Evolutionary conservation across 2,888 invertebrate species (phyloP).

Genomic region (Phorcus lineatus): DNA sequence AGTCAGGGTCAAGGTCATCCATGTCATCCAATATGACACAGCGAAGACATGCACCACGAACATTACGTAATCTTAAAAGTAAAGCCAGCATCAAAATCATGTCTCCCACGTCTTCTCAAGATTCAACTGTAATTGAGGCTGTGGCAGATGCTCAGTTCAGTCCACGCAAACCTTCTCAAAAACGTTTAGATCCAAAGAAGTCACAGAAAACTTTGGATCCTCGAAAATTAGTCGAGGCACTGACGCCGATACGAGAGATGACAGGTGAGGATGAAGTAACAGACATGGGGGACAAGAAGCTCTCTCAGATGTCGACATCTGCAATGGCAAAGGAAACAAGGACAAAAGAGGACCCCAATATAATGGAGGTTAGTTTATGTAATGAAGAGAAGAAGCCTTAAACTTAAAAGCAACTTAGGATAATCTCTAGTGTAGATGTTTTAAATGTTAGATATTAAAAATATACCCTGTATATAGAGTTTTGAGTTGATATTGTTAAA

Average conservation of each 20-base stretch:
- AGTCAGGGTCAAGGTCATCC: constrained; percentile 63
- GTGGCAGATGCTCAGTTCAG: constrained; percentile 48
- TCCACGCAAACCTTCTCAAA: constrained; percentile 35
- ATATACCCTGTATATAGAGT: too few species aligned
- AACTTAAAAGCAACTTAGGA: too few species aligned
- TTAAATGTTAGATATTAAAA: too few species aligned
- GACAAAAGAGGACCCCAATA: constrained; percentile 24
- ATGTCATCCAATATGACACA: constrained; percentile 29
- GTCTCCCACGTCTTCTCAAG: constrained; percentile 37
- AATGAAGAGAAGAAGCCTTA: too few species aligned
- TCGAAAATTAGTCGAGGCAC: constrained; percentile 52
- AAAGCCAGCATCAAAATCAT: background rate
- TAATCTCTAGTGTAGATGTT: too few species aligned
- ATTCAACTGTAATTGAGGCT: constrained; percentile 41
- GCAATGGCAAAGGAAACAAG: constrained; percentile 33
- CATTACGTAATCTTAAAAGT: background rate
- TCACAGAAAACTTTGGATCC: constrained; percentile 41
- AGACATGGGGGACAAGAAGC: constrained; percentile 41
- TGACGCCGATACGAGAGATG: constrained; percentile 65
- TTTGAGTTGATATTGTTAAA: too few species aligned
- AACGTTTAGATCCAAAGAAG: constrained; percentile 46
- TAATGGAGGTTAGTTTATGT: constrained; percentile 36
- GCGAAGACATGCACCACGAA: background rate
- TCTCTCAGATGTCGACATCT: constrained; percentile 44
- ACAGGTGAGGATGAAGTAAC: constrained; percentile 55